phyloP scores from a whole-genome alignment of 2,888 invertebrate genomes.

The Agrenia bidenticulata region DNA sequence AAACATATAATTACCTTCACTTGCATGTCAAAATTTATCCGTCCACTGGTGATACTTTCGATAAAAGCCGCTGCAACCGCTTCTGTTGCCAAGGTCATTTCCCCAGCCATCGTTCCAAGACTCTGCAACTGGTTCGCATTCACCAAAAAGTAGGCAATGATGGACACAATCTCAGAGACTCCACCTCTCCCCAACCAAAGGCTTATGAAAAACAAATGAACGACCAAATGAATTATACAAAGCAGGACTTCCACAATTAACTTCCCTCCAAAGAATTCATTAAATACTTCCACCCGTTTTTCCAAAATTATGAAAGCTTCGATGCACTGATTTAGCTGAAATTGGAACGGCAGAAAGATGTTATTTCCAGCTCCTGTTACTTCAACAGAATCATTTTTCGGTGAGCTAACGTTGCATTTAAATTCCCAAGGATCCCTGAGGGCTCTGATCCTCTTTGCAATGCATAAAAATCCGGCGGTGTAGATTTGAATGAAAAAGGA shows the following conservation, averaged over 20 bases:
- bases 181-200: constrained; percentile 32
- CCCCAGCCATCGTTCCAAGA: constrained; percentile 31
- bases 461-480: not conserved
- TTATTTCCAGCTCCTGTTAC: too few species aligned
- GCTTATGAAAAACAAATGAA: constrained; percentile 30
- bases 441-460: constrained; percentile 5
- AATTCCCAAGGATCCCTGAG: too few species aligned
- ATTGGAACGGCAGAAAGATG: too few species aligned
- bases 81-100: constrained; percentile 26
- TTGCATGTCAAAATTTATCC: constrained; percentile 26
- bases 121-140: constrained; percentile 33
- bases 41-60: constrained; percentile 31
- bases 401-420: too few species aligned
- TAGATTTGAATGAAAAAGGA: constrained; percentile 11
- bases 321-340: constrained; percentile 1
- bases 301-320: constrained; percentile 1
- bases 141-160: constrained; percentile 23
- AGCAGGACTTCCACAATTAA: constrained; percentile 28
- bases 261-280: constrained; percentile 34
- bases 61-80: constrained; percentile 25
- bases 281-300: constrained; percentile 21
- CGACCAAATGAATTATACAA: constrained; percentile 35
- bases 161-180: constrained; percentile 7
- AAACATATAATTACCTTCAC: constrained; percentile 21
- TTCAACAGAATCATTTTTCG: too few species aligned